Evolutionary conservation across 2,113 vertebrate genomes (phyloP).

Genomic region (Oceanites oceanicus): DNA sequence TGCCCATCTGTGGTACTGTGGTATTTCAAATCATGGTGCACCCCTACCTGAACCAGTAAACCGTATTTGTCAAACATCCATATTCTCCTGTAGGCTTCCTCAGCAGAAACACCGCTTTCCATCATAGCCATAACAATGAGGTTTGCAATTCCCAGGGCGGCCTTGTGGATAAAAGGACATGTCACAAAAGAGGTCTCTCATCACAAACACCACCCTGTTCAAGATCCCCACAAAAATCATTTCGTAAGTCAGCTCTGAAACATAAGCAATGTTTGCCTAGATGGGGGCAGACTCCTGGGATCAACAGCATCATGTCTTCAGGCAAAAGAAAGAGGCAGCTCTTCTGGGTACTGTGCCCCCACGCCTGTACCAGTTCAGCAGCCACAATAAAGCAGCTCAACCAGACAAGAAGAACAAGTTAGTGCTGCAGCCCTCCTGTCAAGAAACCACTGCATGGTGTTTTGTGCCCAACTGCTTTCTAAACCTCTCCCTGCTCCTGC

Average conservation of each 20-base stretch:
- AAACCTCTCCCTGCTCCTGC: not conserved
- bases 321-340: not conserved
- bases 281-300: not conserved
- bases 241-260: not conserved
- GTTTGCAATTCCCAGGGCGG: slow-evolving; percentile 94
- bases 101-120: slow-evolving; percentile 80
- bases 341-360: not conserved
- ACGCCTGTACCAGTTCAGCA: not conserved
- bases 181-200: too few relatives aligned
- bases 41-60: slow-evolving; percentile 86
- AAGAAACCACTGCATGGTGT: fast-evolving
- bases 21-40: fast-evolving
- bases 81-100: slow-evolving; percentile 84
- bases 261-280: fast-evolving
- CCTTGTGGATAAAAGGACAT: not conserved
- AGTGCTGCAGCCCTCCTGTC: not conserved
- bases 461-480: not conserved
- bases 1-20: fast-evolving
- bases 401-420: fast-evolving
- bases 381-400: not conserved
- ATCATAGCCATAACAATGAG: slow-evolving; percentile 96
- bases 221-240: not conserved
- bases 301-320: fast-evolving
- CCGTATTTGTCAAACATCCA: slow-evolving; percentile 97
- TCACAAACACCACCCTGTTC: not conserved